Evolutionary conservation across 2,888 invertebrate genomes (phyloP).

Genomic region (Brenthis hecate): DNA sequence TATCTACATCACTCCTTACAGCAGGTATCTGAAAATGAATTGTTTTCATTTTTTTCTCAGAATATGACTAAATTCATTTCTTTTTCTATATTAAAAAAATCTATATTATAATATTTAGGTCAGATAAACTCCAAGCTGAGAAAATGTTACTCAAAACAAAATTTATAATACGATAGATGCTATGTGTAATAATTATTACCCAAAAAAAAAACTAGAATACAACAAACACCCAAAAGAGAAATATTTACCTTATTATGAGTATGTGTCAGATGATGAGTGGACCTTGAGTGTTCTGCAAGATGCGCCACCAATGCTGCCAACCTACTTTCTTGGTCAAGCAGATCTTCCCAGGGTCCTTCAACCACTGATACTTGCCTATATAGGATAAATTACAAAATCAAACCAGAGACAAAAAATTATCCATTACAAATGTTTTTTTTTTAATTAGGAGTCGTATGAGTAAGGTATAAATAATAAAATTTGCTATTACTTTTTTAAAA

Average conservation of each 20-base stretch:
- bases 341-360: constrained; percentile 70
- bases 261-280: constrained; percentile 50
- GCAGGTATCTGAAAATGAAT: constrained; percentile 52
- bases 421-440: too few species aligned
- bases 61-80: too few species aligned
- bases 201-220: not conserved
- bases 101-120: too few species aligned
- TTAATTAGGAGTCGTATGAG: too few species aligned
- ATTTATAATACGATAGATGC: too few species aligned
- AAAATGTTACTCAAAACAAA: too few species aligned
- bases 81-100: too few species aligned
- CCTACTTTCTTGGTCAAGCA: constrained; percentile 64
- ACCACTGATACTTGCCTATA: constrained; percentile 64
- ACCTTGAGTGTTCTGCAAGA: constrained; percentile 56
- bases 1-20: constrained; percentile 64
- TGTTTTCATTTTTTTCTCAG: too few species aligned
- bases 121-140: too few species aligned
- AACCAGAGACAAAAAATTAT: not conserved
- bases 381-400: not conserved
- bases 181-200: too few species aligned
- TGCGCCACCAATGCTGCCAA: constrained; percentile 72
- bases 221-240: not conserved
- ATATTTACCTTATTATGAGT: constrained; percentile 59
- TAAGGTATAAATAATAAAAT: too few species aligned
- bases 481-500: too few species aligned